These are phyloP conservation scores for Aleiodes leptofemur DNA, from an alignment of 2,888 invertebrate genomes.

Conservation along the genomic window DNA sequence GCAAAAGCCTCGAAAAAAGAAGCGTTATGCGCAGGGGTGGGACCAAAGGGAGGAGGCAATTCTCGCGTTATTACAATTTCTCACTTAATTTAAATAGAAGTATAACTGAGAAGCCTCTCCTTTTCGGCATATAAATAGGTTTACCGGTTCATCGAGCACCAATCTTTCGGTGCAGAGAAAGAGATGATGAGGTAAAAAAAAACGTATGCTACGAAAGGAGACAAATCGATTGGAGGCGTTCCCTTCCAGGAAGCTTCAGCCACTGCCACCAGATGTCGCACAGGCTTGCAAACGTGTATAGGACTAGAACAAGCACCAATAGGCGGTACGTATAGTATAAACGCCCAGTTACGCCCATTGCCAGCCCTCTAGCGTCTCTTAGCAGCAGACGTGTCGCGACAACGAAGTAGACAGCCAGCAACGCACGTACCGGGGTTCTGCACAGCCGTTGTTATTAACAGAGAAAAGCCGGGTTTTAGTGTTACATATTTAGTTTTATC, in stretches of 20 bases:
- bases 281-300: slow-evolving; percentile 5
- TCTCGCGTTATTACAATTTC: neutral
- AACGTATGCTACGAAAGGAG: slow-evolving; percentile 18
- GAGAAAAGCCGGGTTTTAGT: slow-evolving; percentile 4
- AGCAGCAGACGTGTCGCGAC: slow-evolving; percentile 73
- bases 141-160: slow-evolving; percentile 29
- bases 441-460: slow-evolving; percentile 46
- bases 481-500: neutral
- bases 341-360: slow-evolving; percentile 66
- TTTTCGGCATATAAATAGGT: slow-evolving; percentile 29
- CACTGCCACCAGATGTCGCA: slow-evolving; percentile 56
- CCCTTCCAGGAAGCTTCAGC: slow-evolving; percentile 17
- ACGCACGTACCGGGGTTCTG: slow-evolving; percentile 64
- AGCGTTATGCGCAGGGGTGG: neutral
- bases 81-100: slow-evolving; percentile 30
- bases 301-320: slow-evolving; percentile 35
- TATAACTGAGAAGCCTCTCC: slow-evolving; percentile 18
- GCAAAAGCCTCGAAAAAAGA: neutral
- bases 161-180: slow-evolving; percentile 4
- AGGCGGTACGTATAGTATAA: slow-evolving; percentile 25
- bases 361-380: slow-evolving; percentile 65
- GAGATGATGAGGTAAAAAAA: slow-evolving; percentile 8
- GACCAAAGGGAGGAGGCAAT: neutral
- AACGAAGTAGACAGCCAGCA: slow-evolving; percentile 73
- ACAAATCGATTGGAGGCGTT: slow-evolving; percentile 49